Base-by-base conservation (phyloP, 1,140 invertebrate species). In the Diorhabda sublineata region DNA sequence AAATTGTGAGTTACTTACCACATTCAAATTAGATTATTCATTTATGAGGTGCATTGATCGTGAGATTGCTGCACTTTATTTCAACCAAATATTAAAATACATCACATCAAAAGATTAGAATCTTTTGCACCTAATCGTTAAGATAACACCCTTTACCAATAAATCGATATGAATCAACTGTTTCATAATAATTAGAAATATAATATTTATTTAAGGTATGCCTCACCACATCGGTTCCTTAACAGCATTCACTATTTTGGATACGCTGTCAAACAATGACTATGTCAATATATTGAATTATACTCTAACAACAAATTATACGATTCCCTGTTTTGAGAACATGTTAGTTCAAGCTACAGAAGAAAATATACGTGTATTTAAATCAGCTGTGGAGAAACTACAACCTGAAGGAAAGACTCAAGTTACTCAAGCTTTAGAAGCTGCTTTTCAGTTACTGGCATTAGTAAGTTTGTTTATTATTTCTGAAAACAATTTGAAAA, bases 201-300 rank as follows among this genome's bases (percentile, higher is more conserved):
- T 26, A 26, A 26, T 26, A 26, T 26, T 42, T 69, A 5, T 67
- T 75, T 59, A 45, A 80, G 74, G 77, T 2, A 88, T 87, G 76
- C 84, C 86, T 45, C 84, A 87, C 77, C 87, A 88, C 74, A 85
- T 89, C 44, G 87, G 86, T 4, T 82, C 85, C 69, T 83, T 86
- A 68, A 96, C 97, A 0, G 90, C 97, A 63, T 84, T 87, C 9
- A 91, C 91, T 45, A 91, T 99, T 58, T 81, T 99, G 70, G 93
- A 98, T 45, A 99, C 98, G 0, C 87, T 99, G 5, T 98, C 93
- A 6, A 98, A 99, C 77, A 98, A 99, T 81, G 98, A 99, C 82
- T 98, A 94, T 79, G 91, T 99, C 58, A 97, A 97, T 73, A 90
- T 99, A 45, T 90, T 96, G 64, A 89, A 87, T 59, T 95, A 92